A percentile compares a stretch with the other conserved stretches of the same genome.
Conservation (phyloP, 53 echinoderm and acorn worm genomes). For the Mesocentrotus franciscanus region DNA sequence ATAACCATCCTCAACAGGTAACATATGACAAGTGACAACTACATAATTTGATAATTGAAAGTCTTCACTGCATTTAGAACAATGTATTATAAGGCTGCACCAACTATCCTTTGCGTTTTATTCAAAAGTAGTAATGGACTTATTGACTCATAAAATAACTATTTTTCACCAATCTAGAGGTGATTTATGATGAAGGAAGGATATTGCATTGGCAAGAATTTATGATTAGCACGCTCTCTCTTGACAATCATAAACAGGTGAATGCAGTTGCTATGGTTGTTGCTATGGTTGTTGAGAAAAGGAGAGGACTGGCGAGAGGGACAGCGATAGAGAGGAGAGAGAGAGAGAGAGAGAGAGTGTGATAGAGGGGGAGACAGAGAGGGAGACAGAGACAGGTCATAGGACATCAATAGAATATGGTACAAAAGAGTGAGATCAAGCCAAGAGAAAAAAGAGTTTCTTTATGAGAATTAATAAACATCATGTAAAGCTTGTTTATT, state of each 20-base stretch:
- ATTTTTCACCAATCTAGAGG: neutral
- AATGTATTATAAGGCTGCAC: neutral
- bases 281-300: neutral
- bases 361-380: neutral
- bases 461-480: neutral
- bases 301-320: neutral
- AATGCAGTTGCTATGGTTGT: neutral
- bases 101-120: neutral
- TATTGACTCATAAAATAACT: constrained; percentile 15
- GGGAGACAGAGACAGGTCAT: neutral
- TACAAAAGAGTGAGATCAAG: too few relatives aligned
- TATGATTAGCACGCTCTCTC: neutral
- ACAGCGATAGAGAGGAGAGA: neutral
- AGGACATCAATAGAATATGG: too few relatives aligned
- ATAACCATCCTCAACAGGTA: too few relatives aligned
- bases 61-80: neutral
- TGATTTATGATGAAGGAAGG: neutral
- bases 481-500: neutral
- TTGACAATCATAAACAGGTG: neutral
- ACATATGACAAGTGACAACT: too few relatives aligned
- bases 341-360: neutral
- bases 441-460: too few relatives aligned
- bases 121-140: neutral
- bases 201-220: constrained; percentile 22
- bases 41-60: neutral